These are phyloP conservation scores for Macrosiphum euphorbiae DNA, from an alignment of 2,888 invertebrate genomes.

Conservation along the genomic window DNA sequence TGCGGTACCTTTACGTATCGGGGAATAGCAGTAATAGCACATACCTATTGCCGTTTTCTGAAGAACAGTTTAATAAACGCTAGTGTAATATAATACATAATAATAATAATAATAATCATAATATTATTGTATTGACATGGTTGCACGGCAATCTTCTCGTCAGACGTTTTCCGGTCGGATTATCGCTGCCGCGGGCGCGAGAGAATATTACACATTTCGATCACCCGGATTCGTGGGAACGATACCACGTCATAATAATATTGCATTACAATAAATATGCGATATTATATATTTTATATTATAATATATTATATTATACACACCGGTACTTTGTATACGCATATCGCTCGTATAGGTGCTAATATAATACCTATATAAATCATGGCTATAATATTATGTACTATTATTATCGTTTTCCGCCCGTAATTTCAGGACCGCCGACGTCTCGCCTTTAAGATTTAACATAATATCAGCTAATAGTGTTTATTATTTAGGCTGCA, in stretches of 20 bases:
- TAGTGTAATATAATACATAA: background rate
- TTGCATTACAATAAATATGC: background rate
- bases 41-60: background rate
- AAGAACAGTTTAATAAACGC: background rate
- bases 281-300: background rate
- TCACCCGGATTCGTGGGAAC: constrained; percentile 33
- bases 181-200: background rate
- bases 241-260: background rate
- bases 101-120: background rate
- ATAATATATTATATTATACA: background rate
- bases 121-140: constrained; percentile 28
- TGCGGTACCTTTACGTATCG: background rate
- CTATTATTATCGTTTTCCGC: background rate
- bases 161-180: constrained; percentile 52
- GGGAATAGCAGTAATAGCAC: background rate
- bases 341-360: background rate
- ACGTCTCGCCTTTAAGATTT: background rate
- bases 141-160: constrained; percentile 42
- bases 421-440: background rate
- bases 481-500: background rate
- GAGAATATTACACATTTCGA: background rate
- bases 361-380: background rate
- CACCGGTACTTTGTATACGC: background rate
- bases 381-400: background rate
- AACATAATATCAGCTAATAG: background rate